Base-by-base conservation (phyloP, 2,797 vertebrate genomes). In the Cyclura pinguis region DNA sequence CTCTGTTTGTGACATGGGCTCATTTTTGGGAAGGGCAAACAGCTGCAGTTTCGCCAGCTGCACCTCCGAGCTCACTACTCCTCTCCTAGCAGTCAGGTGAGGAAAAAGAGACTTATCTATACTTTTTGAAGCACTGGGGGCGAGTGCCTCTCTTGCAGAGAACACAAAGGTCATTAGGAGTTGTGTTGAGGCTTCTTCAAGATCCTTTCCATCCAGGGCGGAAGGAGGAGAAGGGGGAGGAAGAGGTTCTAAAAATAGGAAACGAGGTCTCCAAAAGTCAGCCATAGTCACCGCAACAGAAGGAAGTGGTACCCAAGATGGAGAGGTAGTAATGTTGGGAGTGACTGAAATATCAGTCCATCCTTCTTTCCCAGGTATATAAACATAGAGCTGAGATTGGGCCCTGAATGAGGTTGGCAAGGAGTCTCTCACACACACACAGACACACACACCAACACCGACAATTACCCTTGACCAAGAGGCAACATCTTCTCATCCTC, bases 141-240 rank as follows among this genome's bases (percentile, higher is more conserved):
- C 67, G 35, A 88, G 57, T 50, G 29, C 42, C 96, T 95, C 94
- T 95, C 90, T 93, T 93, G 95, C 93, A 94, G 95, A 95, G 47
- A 93, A 55, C 90, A 95, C 97, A 97, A 98, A 98, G 97, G 97
- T 98, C 97, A 98, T 87, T 94, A 93, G 92, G 96, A 97, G 97
- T 97, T 69, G 12, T 69, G 67, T 13, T 96, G 97, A 97, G 87
- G 84, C 89, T 96, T 92, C 90, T 91, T 92, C 69, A n/a, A 73
- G 80, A 47, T 88, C 35, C 7, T 57, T 67, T 47, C 35, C 3
- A 35, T 82, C 59, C 32, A n/a, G 69, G n/a, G 85, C n/a, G 93
- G 86, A 62, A 94, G 94, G 95, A 97, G 87, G 94, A 97, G 88
- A 93, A 95, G 91, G 2, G 16, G 27, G 27, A 69, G 67, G 9